Conservation (phyloP, 1,140 invertebrate genomes). For the Potamilus streckersoni region DNA sequence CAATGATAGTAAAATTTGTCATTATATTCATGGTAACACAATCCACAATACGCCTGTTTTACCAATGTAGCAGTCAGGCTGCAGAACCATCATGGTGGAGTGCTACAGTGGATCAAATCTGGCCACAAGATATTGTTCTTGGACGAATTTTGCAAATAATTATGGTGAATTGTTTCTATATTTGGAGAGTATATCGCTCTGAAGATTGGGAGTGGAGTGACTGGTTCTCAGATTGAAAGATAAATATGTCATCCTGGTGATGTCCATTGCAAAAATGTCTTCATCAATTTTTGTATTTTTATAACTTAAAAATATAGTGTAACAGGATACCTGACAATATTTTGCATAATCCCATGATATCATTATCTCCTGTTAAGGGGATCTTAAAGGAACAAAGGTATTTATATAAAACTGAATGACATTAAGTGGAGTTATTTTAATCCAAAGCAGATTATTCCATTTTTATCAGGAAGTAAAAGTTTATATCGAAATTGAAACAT, state of each 20-base stretch:
- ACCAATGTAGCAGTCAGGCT: slow-evolving; percentile 9
- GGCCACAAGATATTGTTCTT: slow-evolving; percentile 14
- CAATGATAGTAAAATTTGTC: slow-evolving; percentile 14
- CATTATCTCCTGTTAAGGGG: too few species aligned
- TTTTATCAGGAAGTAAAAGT: too few species aligned
- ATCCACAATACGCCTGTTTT: slow-evolving; percentile 14
- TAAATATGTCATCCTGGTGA: not conserved
- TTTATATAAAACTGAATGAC: too few species aligned
- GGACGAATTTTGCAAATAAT: slow-evolving; percentile 19
- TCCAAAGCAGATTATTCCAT: too few species aligned
- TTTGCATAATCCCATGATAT: too few species aligned
- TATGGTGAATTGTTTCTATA: slow-evolving; percentile 21
- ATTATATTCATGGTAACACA: slow-evolving; percentile 21
- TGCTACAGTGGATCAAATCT: not conserved
- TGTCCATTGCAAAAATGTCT: not conserved
- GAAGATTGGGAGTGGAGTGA: slow-evolving; percentile 27
- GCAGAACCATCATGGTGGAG: not conserved
- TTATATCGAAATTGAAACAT: too few species aligned
- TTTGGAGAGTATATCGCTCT: slow-evolving; percentile 22
- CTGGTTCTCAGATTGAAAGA: slow-evolving; percentile 12
- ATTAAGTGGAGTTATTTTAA: too few species aligned
- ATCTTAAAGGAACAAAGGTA: too few species aligned
- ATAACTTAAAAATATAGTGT: too few species aligned
- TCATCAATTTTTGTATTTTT: too few species aligned
- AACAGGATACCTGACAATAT: too few species aligned